Conservation (phyloP, 2,888 invertebrate genomes). For the Zaprionus bogoriensis region DNA sequence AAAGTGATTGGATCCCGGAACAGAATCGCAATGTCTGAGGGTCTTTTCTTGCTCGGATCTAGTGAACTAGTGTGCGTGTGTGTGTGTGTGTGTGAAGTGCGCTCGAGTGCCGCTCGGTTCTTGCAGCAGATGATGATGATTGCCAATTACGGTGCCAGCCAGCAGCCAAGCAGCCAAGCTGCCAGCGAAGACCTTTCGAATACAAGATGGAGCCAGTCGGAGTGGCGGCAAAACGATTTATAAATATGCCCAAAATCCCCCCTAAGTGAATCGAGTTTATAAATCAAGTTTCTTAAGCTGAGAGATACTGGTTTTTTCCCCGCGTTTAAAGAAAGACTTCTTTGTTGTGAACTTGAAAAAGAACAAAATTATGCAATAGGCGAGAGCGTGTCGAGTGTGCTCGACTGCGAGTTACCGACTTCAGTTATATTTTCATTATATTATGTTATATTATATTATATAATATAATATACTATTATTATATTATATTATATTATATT, state of each 20-base stretch:
- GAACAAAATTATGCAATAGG: neutral
- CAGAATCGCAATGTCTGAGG: neutral
- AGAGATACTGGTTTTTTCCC: conserved; percentile 18
- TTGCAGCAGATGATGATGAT: neutral
- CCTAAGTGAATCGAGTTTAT: conserved; percentile 18
- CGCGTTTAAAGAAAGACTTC: neutral
- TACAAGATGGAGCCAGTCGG: neutral
- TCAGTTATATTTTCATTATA: neutral
- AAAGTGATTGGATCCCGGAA: conserved; percentile 9
- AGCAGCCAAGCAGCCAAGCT: no score
- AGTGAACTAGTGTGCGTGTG: no score
- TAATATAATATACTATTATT: no score
- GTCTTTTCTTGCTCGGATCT: no score
- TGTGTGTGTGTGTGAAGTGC: neutral
- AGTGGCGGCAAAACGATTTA: neutral
- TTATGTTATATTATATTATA: neutral
- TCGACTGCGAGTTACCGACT: neutral
- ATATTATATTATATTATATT: no score
- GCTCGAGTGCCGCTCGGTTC: neutral
- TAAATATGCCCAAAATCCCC: conserved; percentile 13
- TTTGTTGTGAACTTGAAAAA: conserved; percentile 1
- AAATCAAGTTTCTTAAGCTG: conserved; percentile 14
- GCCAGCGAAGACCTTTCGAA: neutral
- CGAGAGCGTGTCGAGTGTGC: neutral
- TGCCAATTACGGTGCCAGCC: neutral